Evolutionary conservation across 2,113 vertebrate species (phyloP), one percentile per base, ranked within the genome.

Genomic region (Triplophysa rosa): DNA sequence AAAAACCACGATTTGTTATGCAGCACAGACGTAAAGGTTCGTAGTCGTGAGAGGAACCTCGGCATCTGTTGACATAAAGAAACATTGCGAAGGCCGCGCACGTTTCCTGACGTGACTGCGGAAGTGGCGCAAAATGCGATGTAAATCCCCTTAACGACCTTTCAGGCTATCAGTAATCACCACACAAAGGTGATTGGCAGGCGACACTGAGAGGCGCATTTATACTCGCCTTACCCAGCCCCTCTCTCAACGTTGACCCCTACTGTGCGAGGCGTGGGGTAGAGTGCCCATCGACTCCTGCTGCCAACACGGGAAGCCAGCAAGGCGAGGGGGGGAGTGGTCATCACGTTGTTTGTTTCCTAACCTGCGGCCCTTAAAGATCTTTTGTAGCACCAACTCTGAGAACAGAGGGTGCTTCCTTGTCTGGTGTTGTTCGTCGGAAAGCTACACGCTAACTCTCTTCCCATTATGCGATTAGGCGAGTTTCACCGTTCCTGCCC

Each of bases 251-350:
- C 88, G 87, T 89, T 90, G 92, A 91, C 92, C 91, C 92, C 92
- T 93, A 89, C 91, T 93, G 91, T 92, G 92, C 88, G 84, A 89
- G 91, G 91, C 91, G 82, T 92, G 90, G 91, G 91, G 90, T 92
- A 88, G 80, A 87, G 89, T 93, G 91, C 91, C 92, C 71, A 74
- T 62, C 71, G 33, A 62, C 33, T 47, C 21, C 56, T 19, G 8
- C 71, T 74, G 71, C 71, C 71, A 74, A 74, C 37, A 45, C 13
- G 10, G 21, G 9, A 40, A 74, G 71, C 71, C 56, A 74, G 58
- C 37, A 16, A 74, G 21, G 37, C 21, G 61, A 62, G 21, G 16
- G 71, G 70, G 40, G 71, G 40, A 77, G 85, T 87, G 83, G 87
- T 89, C 88, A 89, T 90, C 91, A 92, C 21, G 2, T 47, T 74